These are phyloP conservation scores for Mionectes olivaceus DNA, from an alignment of 2,797 vertebrate genomes.

Conservation along the genomic window DNA sequence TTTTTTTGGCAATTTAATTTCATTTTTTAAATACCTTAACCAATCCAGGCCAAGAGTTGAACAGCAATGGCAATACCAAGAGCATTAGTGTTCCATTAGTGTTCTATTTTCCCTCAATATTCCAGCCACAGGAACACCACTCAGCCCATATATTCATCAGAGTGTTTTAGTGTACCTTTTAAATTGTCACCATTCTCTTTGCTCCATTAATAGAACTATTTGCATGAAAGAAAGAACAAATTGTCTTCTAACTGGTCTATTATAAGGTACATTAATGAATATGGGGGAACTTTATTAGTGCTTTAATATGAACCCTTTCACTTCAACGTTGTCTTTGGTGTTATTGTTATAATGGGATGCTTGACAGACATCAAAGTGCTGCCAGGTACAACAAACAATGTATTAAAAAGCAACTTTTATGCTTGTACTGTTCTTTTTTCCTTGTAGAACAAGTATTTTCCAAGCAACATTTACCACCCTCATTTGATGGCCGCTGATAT, in stretches of 20 bases:
- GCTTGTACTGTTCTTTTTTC: neutral
- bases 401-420: neutral
- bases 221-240: slow-evolving; percentile 64
- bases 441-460: neutral
- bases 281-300: slow-evolving; percentile 33
- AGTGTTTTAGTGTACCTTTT: slow-evolving; percentile 56
- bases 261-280: slow-evolving; percentile 67
- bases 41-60: neutral
- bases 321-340: neutral
- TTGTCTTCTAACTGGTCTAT: slow-evolving; percentile 57
- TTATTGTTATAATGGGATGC: neutral
- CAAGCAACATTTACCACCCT: neutral
- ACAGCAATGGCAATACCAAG: neutral
- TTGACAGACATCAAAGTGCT: neutral
- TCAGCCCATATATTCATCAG: slow-evolving; percentile 44
- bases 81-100: neutral
- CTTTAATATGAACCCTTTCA: slow-evolving; percentile 1
- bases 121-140: neutral
- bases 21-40: neutral
- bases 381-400: neutral
- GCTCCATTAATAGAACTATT: slow-evolving; percentile 58
- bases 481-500: neutral
- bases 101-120: neutral
- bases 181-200: slow-evolving; percentile 56
- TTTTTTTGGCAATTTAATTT: neutral